Base-by-base conservation (phyloP, 2,113 vertebrate genomes). In the Campylomormyrus tamandua region DNA sequence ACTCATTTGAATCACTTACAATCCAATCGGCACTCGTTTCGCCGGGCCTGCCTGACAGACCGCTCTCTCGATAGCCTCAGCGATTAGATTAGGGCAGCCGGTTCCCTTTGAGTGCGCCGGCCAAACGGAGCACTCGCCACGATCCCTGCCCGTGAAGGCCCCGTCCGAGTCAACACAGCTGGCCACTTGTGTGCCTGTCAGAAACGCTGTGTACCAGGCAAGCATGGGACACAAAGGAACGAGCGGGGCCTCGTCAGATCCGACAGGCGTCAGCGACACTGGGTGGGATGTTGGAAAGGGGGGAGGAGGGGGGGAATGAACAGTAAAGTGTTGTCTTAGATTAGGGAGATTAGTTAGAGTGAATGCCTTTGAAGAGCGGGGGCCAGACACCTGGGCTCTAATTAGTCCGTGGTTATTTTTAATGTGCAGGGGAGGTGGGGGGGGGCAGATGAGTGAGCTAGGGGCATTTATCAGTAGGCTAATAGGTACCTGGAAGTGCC, bases 11-110 rank as follows among this genome's bases (percentile, higher is more conserved):
- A 95, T 95, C 95, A 95, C 93, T 94, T 93, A 91, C 48, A 45
- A 70, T 92, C 91, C 92, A 93, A 92, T 90, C 91, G 92, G 90
- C 53, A 92, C 93, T 89, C 91, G 89, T 93, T 95, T 95, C 94
- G 95, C 91, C 92, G 90, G 90, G 3, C 91, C n/a, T 87, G 85
- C 49, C 91, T 92, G 88, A 92, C 92, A 92, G 89, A 91, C 46
- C 88, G 91, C 93, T 91, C 93, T 95, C 93, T 94, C 96, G 94
- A 95, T 96, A 96, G 96, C 94, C 94, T 91, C 91, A 92, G 95
- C 94, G 94, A 95, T 97, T 96, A 97, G 93, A 96, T 93, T 46
- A 96, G 96, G 93, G 94, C 91, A 89, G 90, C 90, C 91, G 24
- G 90, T 87, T 92, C 93, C 94, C 93, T 91, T 93, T 95, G 91